phyloP scores from a whole-genome alignment of 2,797 vertebrate species.

The Cyprinodon diabolis region DNA sequence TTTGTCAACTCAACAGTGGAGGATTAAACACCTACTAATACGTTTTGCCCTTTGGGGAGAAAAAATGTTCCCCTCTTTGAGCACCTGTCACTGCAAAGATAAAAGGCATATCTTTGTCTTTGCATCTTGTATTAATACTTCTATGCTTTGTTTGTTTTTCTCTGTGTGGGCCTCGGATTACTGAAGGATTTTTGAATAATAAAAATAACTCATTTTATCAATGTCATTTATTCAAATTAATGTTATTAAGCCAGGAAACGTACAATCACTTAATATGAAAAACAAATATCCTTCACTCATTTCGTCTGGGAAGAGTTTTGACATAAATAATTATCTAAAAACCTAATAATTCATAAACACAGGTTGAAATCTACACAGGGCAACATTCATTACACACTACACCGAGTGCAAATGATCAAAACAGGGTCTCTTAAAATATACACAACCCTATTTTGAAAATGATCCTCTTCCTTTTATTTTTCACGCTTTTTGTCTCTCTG shows the following conservation, averaged over 20 bases:
- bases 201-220: conserved; percentile 72
- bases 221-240: conserved; percentile 83
- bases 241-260: conserved; percentile 87
- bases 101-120: conserved; percentile 61
- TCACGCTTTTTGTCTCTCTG: background rate
- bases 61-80: conserved; percentile 3
- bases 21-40: conserved; percentile 50
- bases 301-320: conserved; percentile 86
- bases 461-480: conserved; percentile 74
- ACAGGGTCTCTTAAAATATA: conserved; percentile 91
- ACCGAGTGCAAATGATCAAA: conserved; percentile 96
- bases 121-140: conserved; percentile 76
- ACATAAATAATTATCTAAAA: conserved; percentile 99
- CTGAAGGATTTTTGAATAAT: conserved; percentile 67
- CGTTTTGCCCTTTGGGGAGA: background rate
- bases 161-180: conserved; percentile 59
- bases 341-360: conserved; percentile 93
- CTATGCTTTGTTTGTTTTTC: conserved; percentile 69
- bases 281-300: conserved; percentile 81
- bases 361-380: conserved; percentile 93
- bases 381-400: conserved; percentile 97
- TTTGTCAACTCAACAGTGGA: conserved; percentile 76
- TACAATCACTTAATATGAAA: conserved; percentile 91
- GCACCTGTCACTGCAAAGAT: conserved; percentile 42
- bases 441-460: conserved; percentile 89